phyloP scores from a whole-genome alignment of 2,888 invertebrate genomes.

The Hirtodrosophila cameraria region DNA sequence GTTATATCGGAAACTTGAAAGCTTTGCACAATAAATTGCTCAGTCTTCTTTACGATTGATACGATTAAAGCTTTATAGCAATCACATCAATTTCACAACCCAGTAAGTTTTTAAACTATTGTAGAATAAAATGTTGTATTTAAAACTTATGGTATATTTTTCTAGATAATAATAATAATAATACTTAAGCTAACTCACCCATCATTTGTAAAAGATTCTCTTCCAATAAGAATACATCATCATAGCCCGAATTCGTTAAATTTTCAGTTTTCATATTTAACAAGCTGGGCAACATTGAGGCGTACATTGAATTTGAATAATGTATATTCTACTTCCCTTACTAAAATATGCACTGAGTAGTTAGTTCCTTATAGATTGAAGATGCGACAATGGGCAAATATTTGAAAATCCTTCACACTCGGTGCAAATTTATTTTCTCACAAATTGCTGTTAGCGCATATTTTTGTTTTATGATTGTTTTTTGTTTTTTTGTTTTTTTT shows the following conservation, averaged over 20 bases:
- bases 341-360: constrained; percentile 1
- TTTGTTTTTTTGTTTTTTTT: constrained; percentile 10
- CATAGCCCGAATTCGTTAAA: constrained; percentile 79
- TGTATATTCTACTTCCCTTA: constrained; percentile 18
- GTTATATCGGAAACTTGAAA: constrained; percentile 7
- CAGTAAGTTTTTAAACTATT: too few species aligned
- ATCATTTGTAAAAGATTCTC: constrained; percentile 83
- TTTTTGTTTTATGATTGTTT: constrained; percentile 43
- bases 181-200: constrained; percentile 69
- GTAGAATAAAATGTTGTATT: too few species aligned
- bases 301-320: constrained; percentile 54
- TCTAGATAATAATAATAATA: too few species aligned
- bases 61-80: not conserved
- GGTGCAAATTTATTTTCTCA: constrained; percentile 51
- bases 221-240: constrained; percentile 82
- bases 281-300: constrained; percentile 78
- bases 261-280: constrained; percentile 84
- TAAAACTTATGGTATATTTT: not conserved
- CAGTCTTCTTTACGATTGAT: not conserved
- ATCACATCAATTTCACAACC: too few species aligned
- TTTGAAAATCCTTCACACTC: constrained; percentile 63
- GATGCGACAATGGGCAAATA: constrained; percentile 42
- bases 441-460: constrained; percentile 49
- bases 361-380: constrained; percentile 20
- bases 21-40: constrained; percentile 1